Evolutionary conservation across 1,140 invertebrate species (phyloP), one percentile per base, ranked within the genome.

Genomic region (Wasmannia auropunctata): DNA sequence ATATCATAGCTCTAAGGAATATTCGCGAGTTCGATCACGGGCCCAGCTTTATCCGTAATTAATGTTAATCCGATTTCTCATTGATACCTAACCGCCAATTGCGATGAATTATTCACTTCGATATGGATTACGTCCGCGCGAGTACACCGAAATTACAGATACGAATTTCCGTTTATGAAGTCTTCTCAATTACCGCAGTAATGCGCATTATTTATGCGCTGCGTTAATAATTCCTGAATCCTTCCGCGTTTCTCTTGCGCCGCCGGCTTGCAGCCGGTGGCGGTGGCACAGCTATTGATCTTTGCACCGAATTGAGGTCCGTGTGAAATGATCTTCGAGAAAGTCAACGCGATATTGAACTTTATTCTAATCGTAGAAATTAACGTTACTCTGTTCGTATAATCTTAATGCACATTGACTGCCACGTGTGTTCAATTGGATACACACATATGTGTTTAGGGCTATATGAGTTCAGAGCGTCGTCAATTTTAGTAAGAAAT

Each of bases 61-160:
- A 58, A 58, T 5, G 28, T 14, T 83, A 83, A 83, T 83, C 14
- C 51, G 51, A 83, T 83, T 74, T 6, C 25, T 83, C 54, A 46
- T 74, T 43, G 51, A 69, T 80, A 80, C 25, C 8, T 28, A 14
- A n/a, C 79, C 22, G 37, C 25, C 79, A 72, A 58, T 72, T 81
- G 54, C 34, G 25, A 3, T 40, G 28, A 72, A 83, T 83, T 74
- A 83, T 83, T 72, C 67, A 43, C 54, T 46, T 46, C 19, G 54
- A 60, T 43, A 16, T 43, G 65, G 19, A 74, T 83, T 58, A 83
- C 56, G 51, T 83, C 14, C 28, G 67, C 67, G 14, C 67, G 51
- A 43, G 3, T 34, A 25, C 25, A 22, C n/a, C 7, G 37, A 43
- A 58, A 72, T 40, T 40, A 58, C 14, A 19, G 14, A 22, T 65